Evolutionary conservation across 2,888 invertebrate genomes (phyloP).

Genomic region (Nomada ferruginata): DNA sequence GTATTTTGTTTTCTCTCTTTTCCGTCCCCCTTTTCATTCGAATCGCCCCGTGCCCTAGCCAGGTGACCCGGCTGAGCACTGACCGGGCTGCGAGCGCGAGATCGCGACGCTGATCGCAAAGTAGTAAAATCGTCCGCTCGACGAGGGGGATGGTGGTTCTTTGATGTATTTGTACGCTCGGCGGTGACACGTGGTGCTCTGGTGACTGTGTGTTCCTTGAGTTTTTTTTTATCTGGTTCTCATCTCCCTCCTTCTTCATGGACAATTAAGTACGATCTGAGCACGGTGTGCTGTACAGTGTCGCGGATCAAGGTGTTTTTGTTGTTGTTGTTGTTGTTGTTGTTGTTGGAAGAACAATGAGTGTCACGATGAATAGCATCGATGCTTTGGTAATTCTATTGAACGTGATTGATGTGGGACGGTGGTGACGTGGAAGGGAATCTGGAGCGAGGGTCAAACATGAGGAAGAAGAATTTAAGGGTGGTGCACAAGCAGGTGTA

Average conservation of each 20-base stretch:
- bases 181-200: conserved; percentile 27
- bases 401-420: neutral
- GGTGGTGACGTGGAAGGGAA: neutral
- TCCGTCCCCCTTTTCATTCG: neutral
- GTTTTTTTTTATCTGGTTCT: no score
- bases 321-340: no score
- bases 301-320: no score
- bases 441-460: conserved; percentile 49
- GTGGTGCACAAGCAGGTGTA: conserved; percentile 81
- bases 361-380: neutral
- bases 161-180: neutral
- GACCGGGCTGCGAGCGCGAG: neutral
- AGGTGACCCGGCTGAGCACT: conserved; percentile 17
- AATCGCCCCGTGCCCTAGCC: conserved; percentile 3
- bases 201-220: conserved; percentile 17
- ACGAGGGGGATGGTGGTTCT: conserved; percentile 1
- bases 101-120: neutral
- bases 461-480: conserved; percentile 82
- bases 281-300: conserved; percentile 3
- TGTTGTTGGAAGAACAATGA: neutral
- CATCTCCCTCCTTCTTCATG: no score
- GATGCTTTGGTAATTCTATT: conserved; percentile 1
- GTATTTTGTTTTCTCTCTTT: neutral
- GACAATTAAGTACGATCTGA: no score
- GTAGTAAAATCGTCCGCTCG: neutral